Evolutionary conservation across 2,113 vertebrate species (phyloP).

Genomic region (Ploceus nigricollis): DNA sequence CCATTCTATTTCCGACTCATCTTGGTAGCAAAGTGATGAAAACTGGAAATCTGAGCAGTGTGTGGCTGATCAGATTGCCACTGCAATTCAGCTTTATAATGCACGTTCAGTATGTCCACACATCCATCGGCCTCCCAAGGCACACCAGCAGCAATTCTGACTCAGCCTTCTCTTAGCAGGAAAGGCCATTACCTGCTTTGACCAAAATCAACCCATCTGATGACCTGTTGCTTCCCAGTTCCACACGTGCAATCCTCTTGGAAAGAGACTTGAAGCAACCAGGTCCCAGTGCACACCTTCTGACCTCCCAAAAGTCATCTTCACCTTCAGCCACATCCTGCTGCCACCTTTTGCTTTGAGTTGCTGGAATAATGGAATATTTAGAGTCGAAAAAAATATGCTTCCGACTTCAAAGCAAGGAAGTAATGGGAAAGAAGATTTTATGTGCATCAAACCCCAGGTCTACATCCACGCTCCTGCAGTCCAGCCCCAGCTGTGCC

Average conservation of each 20-base stretch:
- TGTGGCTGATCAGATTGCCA: neutral
- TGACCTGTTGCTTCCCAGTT: neutral
- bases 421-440: constrained; percentile 40
- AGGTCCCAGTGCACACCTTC: neutral
- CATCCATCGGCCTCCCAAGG: neutral
- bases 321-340: neutral
- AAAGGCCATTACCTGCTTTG: neutral
- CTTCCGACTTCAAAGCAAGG: constrained; percentile 1
- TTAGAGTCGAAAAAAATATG: constrained; percentile 1
- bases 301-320: neutral
- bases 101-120: neutral
- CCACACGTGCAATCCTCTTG: neutral
- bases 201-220: neutral
- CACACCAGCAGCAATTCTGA: neutral
- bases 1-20: neutral
- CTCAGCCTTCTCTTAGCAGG: neutral
- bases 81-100: neutral
- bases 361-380: neutral
- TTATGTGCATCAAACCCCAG: constrained; percentile 11
- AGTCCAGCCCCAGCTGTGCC: neutral
- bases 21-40: neutral
- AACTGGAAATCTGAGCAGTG: neutral
- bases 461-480: too few relatives aligned
- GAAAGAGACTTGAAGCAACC: neutral
- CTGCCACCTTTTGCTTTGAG: neutral